Base-by-base conservation (phyloP, 53 echinoderm and acorn worm species). In the Zoroaster sp. region DNA sequence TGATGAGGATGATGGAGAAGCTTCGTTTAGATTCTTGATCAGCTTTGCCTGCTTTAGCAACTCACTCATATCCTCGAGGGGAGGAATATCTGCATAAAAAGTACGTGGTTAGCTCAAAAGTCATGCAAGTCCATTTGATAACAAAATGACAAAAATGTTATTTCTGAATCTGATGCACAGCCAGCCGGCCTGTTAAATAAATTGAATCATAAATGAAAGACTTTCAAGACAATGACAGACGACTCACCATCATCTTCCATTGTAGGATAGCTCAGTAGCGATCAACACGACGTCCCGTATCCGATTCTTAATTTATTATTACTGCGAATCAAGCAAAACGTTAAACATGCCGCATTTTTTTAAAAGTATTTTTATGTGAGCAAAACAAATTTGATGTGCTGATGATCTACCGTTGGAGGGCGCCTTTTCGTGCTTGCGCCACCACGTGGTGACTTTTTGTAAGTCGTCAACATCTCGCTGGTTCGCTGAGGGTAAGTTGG, bases 41-140 rank as follows among this genome's bases (percentile, higher is more conserved):
- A 83, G 47, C 15, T 89, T 78, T 25, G 87, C 95, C 72, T 97
- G 92, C 35, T 95, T 71, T 25, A 95, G 66, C 9, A 97, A 35
- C 20, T 94, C 97, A 59, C 88, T 93, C 97, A 97, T 97, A 46
- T 97, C 97, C 87, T 97, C 95, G 52, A 97, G 39, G 11, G 97
- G 97, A 79, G 97, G 97, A 25, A 96, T 87, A 69, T 96, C 96
- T 95, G 66, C 6, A 23, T 65, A 28, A 7, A 53, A 72, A 35
- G 33, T 28, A 79, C 17, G 35, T 43, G 14, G 2, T 39, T 8
- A 75, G 0, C 23, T 63, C 4, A 63, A 35, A 21, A 53, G 3
- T n/a, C n/a, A n/a, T n/a, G n/a, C n/a, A n/a, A n/a, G n/a, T n/a
- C n/a, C n/a, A 52, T 52, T 1, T 54, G 5, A 54, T 6, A 9